Percentiles rank a stretch among this genome's conserved stretches.
These are phyloP conservation scores for Myotis planiceps DNA, from an alignment of 2,797 vertebrate species.

Conservation along the genomic window DNA sequence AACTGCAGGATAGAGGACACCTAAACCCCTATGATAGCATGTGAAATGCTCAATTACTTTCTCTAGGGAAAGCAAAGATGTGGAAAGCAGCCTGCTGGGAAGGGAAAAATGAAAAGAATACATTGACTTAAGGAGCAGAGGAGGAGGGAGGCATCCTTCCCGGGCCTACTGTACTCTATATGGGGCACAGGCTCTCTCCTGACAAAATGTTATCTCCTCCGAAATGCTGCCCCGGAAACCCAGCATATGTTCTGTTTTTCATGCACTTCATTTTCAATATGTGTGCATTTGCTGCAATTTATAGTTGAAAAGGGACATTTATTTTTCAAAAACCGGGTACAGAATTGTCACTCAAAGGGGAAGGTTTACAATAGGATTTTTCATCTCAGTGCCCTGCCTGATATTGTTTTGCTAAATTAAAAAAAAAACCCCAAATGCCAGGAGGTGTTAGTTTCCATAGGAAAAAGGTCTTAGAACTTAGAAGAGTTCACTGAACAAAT, in stretches of 20 bases:
- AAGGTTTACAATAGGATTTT: constrained; percentile 39
- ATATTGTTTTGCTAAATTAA: constrained; percentile 47
- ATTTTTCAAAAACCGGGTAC: constrained; percentile 33
- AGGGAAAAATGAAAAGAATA: not conserved
- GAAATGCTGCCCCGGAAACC: constrained; percentile 61
- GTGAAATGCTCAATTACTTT: not conserved
- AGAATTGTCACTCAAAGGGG: constrained; percentile 61
- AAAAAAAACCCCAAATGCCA: not conserved
- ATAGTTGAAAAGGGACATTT: constrained; percentile 68
- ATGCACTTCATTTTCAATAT: constrained; percentile 52
- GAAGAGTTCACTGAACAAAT: constrained; percentile 37
- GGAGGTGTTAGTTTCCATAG: constrained; percentile 61
- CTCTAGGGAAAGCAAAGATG: not conserved
- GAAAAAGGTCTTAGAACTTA: constrained; percentile 58
- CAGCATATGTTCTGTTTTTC: constrained; percentile 56
- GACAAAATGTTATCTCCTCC: constrained; percentile 63
- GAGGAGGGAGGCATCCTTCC: constrained; percentile 50
- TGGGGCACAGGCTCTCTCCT: not conserved
- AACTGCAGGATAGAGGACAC: not conserved
- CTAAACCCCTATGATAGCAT: not conserved
- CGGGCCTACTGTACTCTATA: constrained; percentile 8
- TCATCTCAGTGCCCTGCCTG: constrained; percentile 12
- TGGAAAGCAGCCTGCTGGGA: not conserved
- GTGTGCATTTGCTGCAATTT: constrained; percentile 64
- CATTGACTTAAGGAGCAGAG: constrained; percentile 56